Evolutionary conservation across 2,888 invertebrate species (phyloP).

Genomic region (Linnaemya tessellans): DNA sequence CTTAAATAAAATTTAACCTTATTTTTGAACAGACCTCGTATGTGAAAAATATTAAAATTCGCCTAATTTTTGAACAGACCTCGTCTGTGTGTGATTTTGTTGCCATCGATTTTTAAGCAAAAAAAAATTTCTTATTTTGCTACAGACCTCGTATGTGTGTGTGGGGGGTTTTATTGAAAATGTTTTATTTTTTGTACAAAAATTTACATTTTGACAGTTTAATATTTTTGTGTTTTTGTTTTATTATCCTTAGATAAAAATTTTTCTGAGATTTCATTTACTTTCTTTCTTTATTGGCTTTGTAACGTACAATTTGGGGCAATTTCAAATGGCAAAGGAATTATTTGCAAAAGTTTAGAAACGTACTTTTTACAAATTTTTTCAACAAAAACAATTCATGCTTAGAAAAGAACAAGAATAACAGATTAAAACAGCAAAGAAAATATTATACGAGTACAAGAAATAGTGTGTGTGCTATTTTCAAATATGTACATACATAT

Average conservation of each 20-base stretch:
- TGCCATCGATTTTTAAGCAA: too few species aligned
- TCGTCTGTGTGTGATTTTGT: too few species aligned
- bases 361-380: neutral
- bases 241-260: constrained; percentile 19
- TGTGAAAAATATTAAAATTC: too few species aligned
- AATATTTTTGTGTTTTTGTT: constrained; percentile 31
- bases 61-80: too few species aligned
- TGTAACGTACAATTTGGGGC: neutral
- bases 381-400: neutral
- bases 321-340: constrained; percentile 6
- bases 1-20: too few species aligned
- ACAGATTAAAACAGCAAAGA: neutral
- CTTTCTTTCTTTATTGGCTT: neutral
- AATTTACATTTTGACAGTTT: constrained; percentile 57
- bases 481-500: too few species aligned
- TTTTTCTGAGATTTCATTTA: constrained; percentile 6
- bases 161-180: too few species aligned
- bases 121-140: too few species aligned
- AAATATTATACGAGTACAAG: neutral
- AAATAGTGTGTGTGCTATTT: neutral
- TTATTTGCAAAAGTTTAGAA: neutral
- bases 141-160: too few species aligned
- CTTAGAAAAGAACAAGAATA: neutral
- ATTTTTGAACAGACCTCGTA: too few species aligned
- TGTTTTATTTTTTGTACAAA: neutral